Evolutionary conservation across 2,113 vertebrate genomes (phyloP), one percentile per base, ranked within the genome.

Genomic region (Oreochromis spilurus): DNA sequence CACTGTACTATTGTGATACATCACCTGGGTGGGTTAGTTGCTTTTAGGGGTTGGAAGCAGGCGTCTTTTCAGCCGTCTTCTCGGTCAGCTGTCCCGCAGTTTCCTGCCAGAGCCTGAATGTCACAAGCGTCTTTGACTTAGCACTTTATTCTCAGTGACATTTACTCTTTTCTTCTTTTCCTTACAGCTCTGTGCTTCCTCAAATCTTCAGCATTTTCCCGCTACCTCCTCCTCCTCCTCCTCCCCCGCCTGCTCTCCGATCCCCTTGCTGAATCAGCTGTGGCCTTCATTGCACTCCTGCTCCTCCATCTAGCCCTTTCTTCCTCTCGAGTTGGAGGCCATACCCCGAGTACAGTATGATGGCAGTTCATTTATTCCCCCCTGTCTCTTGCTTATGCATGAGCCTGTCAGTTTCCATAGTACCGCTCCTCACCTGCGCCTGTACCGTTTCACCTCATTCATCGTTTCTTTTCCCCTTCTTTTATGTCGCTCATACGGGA

Each of bases 241-340:
- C 60, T 38, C 10, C 60, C 6, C 6, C 10, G 2, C 34, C 60
- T 38, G 6, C 62, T 54, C 40, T 77, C 16, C 72, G 0, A 21
- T 31, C 43, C 14, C 29, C 26, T 79, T 79, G 82, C 87, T 91
- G 88, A 89, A 67, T 94, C 88, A 91, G 90, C 87, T 36, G 60
- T 80, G 89, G 88, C 89, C 89, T 93, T 86, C 83, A 19, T 70
- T 16, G 6, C 21, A 34, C 19, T 78, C 57, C 83, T 5, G n/a
- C 65, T 87, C 85, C 82, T 75, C 82, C 55, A 7, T 67, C 80
- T 81, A 21, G 62, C 70, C 38, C 79, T 60, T 60, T 88, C 48
- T 85, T 65, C 29, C 62, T 38, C 84, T 86, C 21, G 5, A 75
- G 29, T 89, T 24, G 80, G 90, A 91, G 82, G 89, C 86, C 91